Percentiles rank a stretch among this genome's conserved stretches.
Conservation (phyloP, 2,113 vertebrate genomes). For the Cololabis saira region DNA sequence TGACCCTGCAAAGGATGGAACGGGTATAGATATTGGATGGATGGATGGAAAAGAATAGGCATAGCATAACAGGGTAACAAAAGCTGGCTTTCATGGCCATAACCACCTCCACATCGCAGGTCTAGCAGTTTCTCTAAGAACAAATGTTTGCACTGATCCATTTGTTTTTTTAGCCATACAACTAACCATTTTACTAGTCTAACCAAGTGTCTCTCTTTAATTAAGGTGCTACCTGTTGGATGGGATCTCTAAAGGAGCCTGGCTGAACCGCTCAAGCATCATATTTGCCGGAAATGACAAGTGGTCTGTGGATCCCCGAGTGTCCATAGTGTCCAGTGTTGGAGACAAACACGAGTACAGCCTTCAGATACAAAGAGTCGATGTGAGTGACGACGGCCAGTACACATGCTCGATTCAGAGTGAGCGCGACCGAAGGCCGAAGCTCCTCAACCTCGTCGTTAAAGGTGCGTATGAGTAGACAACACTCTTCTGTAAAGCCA, state of each 20-base stretch:
- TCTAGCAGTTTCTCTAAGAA: too few relatives aligned
- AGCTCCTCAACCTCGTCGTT: conserved; percentile 94
- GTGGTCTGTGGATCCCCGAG: conserved; percentile 96
- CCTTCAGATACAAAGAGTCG: conserved; percentile 98
- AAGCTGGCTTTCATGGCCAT: too few relatives aligned
- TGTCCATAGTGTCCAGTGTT: conserved; percentile 91
- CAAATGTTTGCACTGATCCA: not conserved
- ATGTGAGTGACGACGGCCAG: conserved; percentile 93
- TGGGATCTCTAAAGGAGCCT: conserved; percentile 95
- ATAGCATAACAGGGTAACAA: too few relatives aligned
- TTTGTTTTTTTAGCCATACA: not conserved
- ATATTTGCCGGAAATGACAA: conserved; percentile 97
- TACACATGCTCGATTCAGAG: conserved; percentile 98
- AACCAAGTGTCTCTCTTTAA: conserved; percentile 30
- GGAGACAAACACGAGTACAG: conserved; percentile 93
- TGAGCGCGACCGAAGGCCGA: conserved; percentile 90
- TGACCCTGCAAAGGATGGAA: too few relatives aligned
- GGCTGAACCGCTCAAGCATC: conserved; percentile 98
- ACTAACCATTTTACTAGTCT: not conserved
- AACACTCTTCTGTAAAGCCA: too few relatives aligned
- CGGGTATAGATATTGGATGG: too few relatives aligned
- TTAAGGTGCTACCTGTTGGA: conserved; percentile 96
- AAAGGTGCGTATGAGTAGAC: conserved; percentile 85
- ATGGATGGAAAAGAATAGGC: too few relatives aligned
- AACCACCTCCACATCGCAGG: too few relatives aligned